Conservation (phyloP, 2,113 vertebrate species). For the Ardeotis arabs region DNA sequence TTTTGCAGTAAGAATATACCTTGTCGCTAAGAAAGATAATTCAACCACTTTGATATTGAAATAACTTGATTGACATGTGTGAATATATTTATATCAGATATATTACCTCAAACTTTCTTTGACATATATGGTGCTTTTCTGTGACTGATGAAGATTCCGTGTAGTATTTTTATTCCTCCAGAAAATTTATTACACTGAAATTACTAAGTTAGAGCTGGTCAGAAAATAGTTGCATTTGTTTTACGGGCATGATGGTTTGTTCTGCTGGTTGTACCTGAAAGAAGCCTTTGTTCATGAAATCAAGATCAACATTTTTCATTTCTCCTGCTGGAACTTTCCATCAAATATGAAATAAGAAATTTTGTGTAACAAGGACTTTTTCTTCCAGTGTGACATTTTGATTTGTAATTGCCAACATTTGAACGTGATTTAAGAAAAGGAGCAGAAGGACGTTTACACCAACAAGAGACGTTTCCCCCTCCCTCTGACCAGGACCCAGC, state of each 20-base stretch:
- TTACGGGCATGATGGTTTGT: not conserved
- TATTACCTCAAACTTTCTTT: not conserved
- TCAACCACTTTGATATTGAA: not conserved
- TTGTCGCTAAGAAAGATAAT: not conserved
- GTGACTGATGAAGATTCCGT: not conserved
- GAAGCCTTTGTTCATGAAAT: not conserved
- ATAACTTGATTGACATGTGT: not conserved
- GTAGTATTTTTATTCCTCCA: not conserved
- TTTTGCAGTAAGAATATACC: not conserved
- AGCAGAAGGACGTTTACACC: not conserved
- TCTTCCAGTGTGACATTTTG: constrained; percentile 5
- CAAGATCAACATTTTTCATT: not conserved
- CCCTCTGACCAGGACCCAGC: not conserved
- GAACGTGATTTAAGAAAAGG: not conserved
- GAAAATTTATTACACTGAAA: not conserved
- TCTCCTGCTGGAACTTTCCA: constrained; percentile 4
- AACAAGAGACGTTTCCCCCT: rapidly evolving
- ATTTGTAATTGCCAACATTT: not conserved
- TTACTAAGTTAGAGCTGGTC: not conserved
- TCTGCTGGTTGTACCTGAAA: not conserved
- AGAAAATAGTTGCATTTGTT: constrained; percentile 21
- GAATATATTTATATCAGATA: not conserved
- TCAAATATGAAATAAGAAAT: not conserved
- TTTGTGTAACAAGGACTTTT: not conserved
- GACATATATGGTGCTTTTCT: not conserved